Percentiles rank a stretch among this genome's conserved stretches.
phyloP scores from a whole-genome alignment of 2,113 vertebrate genomes.

The Irena cyanogastra region DNA sequence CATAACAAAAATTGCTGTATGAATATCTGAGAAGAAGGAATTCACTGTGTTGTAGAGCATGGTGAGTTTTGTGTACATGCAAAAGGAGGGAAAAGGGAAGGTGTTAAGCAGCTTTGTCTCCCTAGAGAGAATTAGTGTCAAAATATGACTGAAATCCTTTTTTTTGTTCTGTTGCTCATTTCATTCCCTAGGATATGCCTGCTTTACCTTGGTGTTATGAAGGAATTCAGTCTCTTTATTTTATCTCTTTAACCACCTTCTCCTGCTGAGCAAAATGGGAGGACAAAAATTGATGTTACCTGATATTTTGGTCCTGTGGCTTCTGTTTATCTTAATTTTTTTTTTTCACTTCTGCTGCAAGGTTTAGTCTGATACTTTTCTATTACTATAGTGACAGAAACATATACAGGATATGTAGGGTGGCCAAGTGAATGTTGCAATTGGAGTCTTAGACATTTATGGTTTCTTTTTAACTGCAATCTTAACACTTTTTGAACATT shows the following conservation, averaged over 20 bases:
- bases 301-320: background rate
- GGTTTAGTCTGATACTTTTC: slow-evolving; percentile 8
- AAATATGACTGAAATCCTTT: background rate
- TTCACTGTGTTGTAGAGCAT: background rate
- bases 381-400: slow-evolving; percentile 26
- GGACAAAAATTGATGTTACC: background rate
- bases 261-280: background rate
- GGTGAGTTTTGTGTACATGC: background rate
- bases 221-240: background rate
- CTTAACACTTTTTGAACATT: slow-evolving; percentile 19
- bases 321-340: slow-evolving; percentile 5
- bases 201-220: background rate
- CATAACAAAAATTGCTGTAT: background rate
- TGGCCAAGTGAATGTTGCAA: slow-evolving; percentile 48
- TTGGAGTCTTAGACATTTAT: background rate
- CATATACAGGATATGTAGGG: background rate
- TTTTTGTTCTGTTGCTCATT: background rate
- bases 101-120: background rate
- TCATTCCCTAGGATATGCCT: background rate
- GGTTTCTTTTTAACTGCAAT: slow-evolving; percentile 23
- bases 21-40: background rate
- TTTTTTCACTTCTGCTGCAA: background rate
- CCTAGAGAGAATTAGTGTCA: background rate
- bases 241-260: background rate
- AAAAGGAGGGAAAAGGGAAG: background rate